Evolutionary conservation across 2,113 vertebrate genomes (phyloP).

Genomic region (Tetraodon nigroviridis): DNA sequence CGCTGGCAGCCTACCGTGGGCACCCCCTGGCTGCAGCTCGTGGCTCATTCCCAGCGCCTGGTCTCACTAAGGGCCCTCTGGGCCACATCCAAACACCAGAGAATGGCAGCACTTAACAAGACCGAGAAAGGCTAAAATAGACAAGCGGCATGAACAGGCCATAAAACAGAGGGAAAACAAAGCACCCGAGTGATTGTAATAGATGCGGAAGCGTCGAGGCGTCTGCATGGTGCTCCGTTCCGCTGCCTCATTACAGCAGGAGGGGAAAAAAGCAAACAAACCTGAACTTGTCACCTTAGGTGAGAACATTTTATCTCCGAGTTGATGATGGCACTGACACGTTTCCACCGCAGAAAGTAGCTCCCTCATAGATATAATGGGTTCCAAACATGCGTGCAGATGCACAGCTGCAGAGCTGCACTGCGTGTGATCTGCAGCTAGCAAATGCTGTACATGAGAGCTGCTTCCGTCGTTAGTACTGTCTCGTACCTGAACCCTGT

Average conservation of each 20-base stretch:
- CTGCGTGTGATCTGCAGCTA: conserved; percentile 63
- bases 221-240: conserved; percentile 56
- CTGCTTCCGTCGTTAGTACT: conserved; percentile 65
- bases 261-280: conserved; percentile 43
- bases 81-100: conserved; percentile 72
- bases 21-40: conserved; percentile 62
- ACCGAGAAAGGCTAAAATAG: conserved; percentile 62
- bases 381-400: conserved; percentile 7
- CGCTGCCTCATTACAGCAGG: conserved; percentile 60
- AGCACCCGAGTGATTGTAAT: conserved; percentile 60
- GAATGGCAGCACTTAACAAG: conserved; percentile 76
- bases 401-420: conserved; percentile 12
- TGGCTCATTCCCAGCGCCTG: conserved; percentile 68
- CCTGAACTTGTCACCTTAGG: conserved; percentile 66
- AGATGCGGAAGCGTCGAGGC: conserved; percentile 42
- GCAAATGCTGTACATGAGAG: conserved; percentile 68
- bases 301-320: conserved; percentile 55
- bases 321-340: conserved; percentile 57
- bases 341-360: conserved; percentile 33
- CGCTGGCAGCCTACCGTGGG: conserved; percentile 55
- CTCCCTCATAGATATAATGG: conserved; percentile 47
- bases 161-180: conserved; percentile 69
- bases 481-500: conserved; percentile 57
- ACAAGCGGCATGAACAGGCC: conserved; percentile 59
- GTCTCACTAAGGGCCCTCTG: conserved; percentile 75